phyloP scores from a whole-genome alignment of 30 jellyfish, hydroid and myxozoan species.

The Cassiopea andromeda region DNA sequence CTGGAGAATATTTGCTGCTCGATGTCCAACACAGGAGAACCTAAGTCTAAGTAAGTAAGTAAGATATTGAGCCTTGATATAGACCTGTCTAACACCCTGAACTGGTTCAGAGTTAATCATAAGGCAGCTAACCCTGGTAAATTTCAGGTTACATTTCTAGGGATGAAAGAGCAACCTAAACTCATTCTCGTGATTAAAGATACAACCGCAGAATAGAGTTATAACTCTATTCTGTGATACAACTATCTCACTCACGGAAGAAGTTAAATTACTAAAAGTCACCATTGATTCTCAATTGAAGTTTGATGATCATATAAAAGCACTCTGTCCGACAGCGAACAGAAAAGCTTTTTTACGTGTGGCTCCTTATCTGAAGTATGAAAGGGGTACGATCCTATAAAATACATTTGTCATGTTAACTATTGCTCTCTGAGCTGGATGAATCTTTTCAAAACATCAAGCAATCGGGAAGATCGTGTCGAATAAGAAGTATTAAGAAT shows the following conservation, averaged over 20 bases:
- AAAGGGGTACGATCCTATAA: constrained; percentile 32
- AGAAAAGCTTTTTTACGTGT: constrained; percentile 36
- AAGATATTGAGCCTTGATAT: background rate
- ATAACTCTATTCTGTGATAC: no score
- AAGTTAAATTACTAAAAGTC: constrained; percentile 20
- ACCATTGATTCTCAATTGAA: constrained; percentile 33
- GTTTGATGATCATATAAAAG: no score
- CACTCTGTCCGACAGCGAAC: constrained; percentile 43
- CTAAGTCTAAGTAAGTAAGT: no score
- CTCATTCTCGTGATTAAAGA: background rate
- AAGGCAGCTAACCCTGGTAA: constrained; percentile 16
- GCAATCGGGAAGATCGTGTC: constrained; percentile 29
- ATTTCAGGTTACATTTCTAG: constrained; percentile 1
- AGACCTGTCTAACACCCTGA: background rate
- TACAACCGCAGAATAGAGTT: background rate
- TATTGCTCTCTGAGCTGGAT: constrained; percentile 73
- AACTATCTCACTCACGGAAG: background rate
- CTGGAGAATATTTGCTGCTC: no score
- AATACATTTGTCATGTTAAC: constrained; percentile 36
- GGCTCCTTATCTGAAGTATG: constrained; percentile 22
- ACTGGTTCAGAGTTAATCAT: constrained; percentile 33
- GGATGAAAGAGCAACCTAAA: background rate
- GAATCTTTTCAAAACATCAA: constrained; percentile 25
- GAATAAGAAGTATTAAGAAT: constrained; percentile 31
- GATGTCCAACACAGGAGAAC: no score